Evolutionary conservation across 2,113 vertebrate species (phyloP), one percentile per base, ranked within the genome.

Genomic region (Sorex araneus): DNA sequence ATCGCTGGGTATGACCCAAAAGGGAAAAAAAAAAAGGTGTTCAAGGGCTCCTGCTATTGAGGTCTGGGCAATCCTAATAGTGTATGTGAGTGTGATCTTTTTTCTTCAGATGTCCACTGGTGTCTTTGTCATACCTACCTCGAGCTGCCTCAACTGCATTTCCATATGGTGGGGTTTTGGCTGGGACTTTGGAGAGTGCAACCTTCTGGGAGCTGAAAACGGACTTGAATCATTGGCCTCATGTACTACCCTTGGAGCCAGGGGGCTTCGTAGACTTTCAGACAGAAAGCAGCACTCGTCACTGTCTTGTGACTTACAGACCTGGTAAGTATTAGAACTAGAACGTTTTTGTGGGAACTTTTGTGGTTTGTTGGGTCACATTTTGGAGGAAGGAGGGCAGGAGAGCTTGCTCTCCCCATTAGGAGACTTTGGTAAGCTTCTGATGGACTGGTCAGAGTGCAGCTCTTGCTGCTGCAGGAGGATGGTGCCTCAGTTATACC

Each of bases 241-340:
- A 99, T 27, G 13, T 98, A 32, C 97, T 99, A 64, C 98, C 98
- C 0, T 97, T 99, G 95, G 99, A 99, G 91, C 92, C 98, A 0
- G 98, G 98, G 0, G 98, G 99, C 84, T 99, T 98, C 96, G 98
- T 98, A 0, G 99, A 99, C 93, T 98, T 99, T 76, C 99, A 99
- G 67, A 98, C 98, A 3, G 99, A 99, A 97, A 97, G 97, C 47
- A 98, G 92, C 91, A 99, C 98, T 10, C 97, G 99, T 4, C 99
- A 99, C 97, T 99, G 99, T 96, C 98, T 99, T 5, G 98, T 99
- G 13, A 99, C 99, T 0, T 99, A 99, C 95, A 97, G 99, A 94
- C 99, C 99, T 25, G 97, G 99, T 99, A 92, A 4, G 98, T 96
- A 63, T 9, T 0, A 4, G 0, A 10, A 8, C 85, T 40, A 40